Evolutionary conservation across 1,140 invertebrate genomes (phyloP).

Genomic region (Drosophila lacertosa): DNA sequence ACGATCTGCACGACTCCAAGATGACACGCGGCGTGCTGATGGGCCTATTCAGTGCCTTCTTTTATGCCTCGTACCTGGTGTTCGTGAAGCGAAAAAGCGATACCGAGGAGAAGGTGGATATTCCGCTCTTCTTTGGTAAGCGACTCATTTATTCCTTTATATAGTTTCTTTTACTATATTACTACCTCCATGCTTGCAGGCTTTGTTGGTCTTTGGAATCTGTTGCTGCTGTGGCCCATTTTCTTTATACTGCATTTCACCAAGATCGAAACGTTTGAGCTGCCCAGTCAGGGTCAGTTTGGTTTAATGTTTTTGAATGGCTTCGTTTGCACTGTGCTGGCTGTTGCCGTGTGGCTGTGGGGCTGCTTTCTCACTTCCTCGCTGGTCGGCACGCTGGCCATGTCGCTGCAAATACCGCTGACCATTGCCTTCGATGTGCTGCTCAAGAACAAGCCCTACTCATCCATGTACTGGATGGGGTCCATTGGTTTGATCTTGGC

Average conservation of each 20-base stretch:
- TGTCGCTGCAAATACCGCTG: constrained; percentile 93
- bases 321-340: constrained; percentile 93
- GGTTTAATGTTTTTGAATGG: constrained; percentile 92
- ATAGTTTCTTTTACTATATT: neutral
- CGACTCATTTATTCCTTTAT: neutral
- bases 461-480: constrained; percentile 91
- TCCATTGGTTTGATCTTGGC: constrained; percentile 91
- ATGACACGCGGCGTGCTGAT: constrained; percentile 90
- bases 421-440: constrained; percentile 93
- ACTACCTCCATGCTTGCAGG: constrained; percentile 87
- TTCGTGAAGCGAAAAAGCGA: constrained; percentile 92
- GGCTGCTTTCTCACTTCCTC: constrained; percentile 95
- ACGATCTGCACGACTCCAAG: constrained; percentile 87
- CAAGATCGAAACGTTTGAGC: constrained; percentile 91
- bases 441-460: constrained; percentile 90
- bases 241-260: constrained; percentile 93
- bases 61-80: constrained; percentile 93
- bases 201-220: constrained; percentile 94
- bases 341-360: constrained; percentile 95
- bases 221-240: constrained; percentile 92
- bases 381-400: constrained; percentile 91
- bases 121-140: constrained; percentile 95
- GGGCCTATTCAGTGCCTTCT: constrained; percentile 92
- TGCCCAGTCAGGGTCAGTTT: constrained; percentile 92
- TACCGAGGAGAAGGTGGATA: constrained; percentile 94